phyloP scores from a whole-genome alignment of 30 jellyfish, hydroid and myxozoan genomes.

The Chrysaora quinquecirrha region DNA sequence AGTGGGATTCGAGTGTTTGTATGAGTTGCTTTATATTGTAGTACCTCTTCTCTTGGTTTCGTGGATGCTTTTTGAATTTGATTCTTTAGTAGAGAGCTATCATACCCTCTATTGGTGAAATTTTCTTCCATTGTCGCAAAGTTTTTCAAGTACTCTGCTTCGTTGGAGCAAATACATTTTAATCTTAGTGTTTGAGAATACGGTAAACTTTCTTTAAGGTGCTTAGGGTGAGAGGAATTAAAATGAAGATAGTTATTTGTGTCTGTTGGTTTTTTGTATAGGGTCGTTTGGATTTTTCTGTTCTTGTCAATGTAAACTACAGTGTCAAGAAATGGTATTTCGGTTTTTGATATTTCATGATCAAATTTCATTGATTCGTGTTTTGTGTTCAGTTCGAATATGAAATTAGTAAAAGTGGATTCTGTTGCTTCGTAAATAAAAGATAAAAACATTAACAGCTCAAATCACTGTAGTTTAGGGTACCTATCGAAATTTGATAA shows the following conservation, averaged over 20 bases:
- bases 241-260: constrained; percentile 30
- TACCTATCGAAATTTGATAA: no score
- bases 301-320: constrained; percentile 17
- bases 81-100: neutral
- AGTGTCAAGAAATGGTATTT: constrained; percentile 16
- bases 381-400: constrained; percentile 1
- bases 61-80: neutral
- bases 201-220: constrained; percentile 30
- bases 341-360: neutral
- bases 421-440: constrained; percentile 20
- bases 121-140: neutral
- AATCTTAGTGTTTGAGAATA: constrained; percentile 31
- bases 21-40: neutral
- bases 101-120: constrained; percentile 3
- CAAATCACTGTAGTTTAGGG: no score
- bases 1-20: constrained; percentile 14
- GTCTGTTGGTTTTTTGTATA: constrained; percentile 48
- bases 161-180: constrained; percentile 29
- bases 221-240: constrained; percentile 24
- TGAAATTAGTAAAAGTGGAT: neutral
- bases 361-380: constrained; percentile 32
- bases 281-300: constrained; percentile 26
- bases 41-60: neutral
- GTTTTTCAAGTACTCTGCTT: neutral
- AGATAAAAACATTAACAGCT: no score